These are phyloP conservation scores for Monodelphis domestica DNA, from an alignment of 2,797 vertebrate species.

Conservation along the genomic window DNA sequence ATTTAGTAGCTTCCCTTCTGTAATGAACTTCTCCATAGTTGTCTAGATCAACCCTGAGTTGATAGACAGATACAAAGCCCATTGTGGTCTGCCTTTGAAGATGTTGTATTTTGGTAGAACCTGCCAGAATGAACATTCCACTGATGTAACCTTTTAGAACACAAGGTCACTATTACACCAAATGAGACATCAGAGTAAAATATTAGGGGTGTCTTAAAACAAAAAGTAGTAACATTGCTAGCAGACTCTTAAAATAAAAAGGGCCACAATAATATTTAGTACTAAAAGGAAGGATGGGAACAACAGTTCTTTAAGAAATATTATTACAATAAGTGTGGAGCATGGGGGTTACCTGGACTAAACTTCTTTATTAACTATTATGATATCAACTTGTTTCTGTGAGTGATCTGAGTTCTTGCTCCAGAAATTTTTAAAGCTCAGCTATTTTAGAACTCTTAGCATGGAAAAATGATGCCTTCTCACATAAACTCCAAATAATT, in stretches of 20 bases:
- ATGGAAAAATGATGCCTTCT: not conserved
- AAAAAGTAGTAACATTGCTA: not conserved
- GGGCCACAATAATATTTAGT: constrained; percentile 54
- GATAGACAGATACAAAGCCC: not conserved
- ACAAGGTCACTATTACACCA: not conserved
- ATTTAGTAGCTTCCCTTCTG: not conserved
- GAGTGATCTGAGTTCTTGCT: constrained; percentile 41
- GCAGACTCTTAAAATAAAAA: constrained; percentile 53
- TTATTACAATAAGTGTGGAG: constrained; percentile 21
- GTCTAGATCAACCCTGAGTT: not conserved
- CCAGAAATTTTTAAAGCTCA: constrained; percentile 36
- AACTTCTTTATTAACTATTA: constrained; percentile 27
- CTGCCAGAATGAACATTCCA: not conserved
- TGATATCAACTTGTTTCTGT: constrained; percentile 47
- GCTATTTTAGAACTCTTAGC: constrained; percentile 32
- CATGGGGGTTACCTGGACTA: not conserved
- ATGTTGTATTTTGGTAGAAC: not conserved
- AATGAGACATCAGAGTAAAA: not conserved
- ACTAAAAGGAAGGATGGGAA: constrained; percentile 57
- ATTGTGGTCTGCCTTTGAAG: not conserved
- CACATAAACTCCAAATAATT: constrained; percentile 46
- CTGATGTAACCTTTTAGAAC: not conserved
- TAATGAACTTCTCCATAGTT: not conserved
- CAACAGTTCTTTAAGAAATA: constrained; percentile 57
- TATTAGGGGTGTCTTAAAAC: not conserved